These are phyloP conservation scores for Lepus oiostolus DNA, from an alignment of 2,797 vertebrate genomes.

Conservation along the genomic window DNA sequence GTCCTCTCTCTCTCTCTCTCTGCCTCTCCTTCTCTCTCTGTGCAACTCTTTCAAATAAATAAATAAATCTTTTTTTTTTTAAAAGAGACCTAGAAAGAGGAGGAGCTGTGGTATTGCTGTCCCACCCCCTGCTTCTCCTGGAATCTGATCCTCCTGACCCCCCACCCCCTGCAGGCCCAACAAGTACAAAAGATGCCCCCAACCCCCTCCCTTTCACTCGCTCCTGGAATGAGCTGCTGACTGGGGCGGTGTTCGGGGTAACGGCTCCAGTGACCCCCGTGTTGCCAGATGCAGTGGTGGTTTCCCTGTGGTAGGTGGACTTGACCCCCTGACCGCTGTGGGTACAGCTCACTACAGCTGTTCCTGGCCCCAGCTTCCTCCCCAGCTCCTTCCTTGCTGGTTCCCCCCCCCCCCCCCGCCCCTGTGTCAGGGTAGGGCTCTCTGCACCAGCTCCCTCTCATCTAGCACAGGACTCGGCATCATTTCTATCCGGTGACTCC, in stretches of 20 bases:
- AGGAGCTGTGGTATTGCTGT: not conserved
- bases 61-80: too few species aligned
- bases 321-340: not conserved
- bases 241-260: not conserved
- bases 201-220: not conserved
- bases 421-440: not conserved
- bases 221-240: not conserved
- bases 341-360: not conserved
- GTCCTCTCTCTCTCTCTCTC: too few species aligned
- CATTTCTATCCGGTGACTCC: slow-evolving; percentile 28
- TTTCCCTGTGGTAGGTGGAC: slow-evolving; percentile 10
- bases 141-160: not conserved
- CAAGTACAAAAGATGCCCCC: not conserved
- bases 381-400: not conserved
- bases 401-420: too few species aligned
- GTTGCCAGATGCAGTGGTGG: not conserved
- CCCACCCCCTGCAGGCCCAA: not conserved
- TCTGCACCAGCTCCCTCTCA: not conserved
- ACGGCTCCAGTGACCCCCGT: not conserved
- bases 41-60: too few species aligned
- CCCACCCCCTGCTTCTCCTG: not conserved
- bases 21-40: too few species aligned
- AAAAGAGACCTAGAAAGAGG: not conserved
- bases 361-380: not conserved
- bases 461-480: not conserved